Percentiles rank a stretch among this genome's conserved stretches.
Evolutionary conservation across 2,113 vertebrate genomes (phyloP).

Genomic region (Corythaeola cristata): DNA sequence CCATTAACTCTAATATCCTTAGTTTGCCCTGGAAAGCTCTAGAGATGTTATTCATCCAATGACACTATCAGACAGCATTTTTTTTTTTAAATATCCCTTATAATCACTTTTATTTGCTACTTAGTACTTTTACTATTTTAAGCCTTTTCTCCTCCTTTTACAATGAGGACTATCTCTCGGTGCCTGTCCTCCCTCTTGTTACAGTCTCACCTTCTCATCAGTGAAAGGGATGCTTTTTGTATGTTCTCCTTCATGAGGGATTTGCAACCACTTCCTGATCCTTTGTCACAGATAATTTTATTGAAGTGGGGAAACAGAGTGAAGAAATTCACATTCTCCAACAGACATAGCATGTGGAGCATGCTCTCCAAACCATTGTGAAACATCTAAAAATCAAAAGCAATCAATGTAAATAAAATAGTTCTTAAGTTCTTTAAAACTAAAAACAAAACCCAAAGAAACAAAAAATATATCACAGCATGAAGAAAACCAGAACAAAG

Average conservation of each 20-base stretch:
- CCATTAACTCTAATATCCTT: neutral
- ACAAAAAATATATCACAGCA: neutral
- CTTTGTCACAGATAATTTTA: neutral
- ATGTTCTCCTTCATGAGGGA: neutral
- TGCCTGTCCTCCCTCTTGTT: neutral
- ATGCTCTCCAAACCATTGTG: neutral
- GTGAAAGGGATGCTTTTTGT: neutral
- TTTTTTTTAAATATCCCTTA: neutral
- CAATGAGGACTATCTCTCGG: neutral
- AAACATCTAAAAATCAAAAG: neutral
- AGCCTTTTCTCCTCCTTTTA: neutral
- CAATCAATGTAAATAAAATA: neutral
- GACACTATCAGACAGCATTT: neutral
- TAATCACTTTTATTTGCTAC: neutral
- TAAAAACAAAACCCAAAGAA: neutral
- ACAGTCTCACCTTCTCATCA: neutral
- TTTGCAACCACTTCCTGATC: neutral
- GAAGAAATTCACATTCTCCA: neutral
- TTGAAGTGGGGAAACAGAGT: neutral
- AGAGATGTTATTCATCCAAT: neutral
- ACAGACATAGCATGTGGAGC: neutral
- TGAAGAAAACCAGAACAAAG: neutral
- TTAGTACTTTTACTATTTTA: neutral
- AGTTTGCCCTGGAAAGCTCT: neutral
- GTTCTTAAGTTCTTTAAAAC: neutral